Percentiles rank a stretch among this genome's conserved stretches.
Conservation (phyloP, 1,140 invertebrate genomes). For the Halyomorpha halys region DNA sequence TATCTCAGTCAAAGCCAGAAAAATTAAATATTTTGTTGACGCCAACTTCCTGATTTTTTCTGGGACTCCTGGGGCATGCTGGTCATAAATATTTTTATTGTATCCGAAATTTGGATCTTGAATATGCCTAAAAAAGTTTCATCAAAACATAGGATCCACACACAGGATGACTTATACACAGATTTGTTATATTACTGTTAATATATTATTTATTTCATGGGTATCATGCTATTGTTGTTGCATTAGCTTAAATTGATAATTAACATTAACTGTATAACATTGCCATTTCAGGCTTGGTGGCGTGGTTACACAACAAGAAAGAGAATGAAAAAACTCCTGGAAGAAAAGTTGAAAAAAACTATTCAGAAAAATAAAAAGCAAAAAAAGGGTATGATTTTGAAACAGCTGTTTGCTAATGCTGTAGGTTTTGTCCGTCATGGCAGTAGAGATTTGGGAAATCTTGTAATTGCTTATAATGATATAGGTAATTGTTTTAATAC, state of each 20-base stretch:
- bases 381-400: neutral
- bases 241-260: neutral
- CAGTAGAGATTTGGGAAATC: neutral
- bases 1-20: too few relatives aligned
- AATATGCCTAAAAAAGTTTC: too few relatives aligned
- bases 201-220: too few relatives aligned
- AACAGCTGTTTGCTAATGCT: neutral
- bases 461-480: constrained; percentile 1
- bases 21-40: too few relatives aligned
- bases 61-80: too few relatives aligned
- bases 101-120: too few relatives aligned
- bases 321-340: neutral
- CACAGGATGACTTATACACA: too few relatives aligned
- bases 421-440: neutral
- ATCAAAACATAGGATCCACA: too few relatives aligned
- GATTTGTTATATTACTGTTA: too few relatives aligned
- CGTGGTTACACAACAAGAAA: neutral
- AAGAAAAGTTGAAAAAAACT: neutral
- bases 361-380: neutral
- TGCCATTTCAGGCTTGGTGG: neutral
- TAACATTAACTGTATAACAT: neutral
- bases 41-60: too few relatives aligned
- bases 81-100: too few relatives aligned
- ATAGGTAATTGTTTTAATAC: neutral
- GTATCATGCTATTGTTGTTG: too few relatives aligned